Evolutionary conservation across 2,888 invertebrate genomes (phyloP).

Genomic region (Polydrusus pterygomalis): DNA sequence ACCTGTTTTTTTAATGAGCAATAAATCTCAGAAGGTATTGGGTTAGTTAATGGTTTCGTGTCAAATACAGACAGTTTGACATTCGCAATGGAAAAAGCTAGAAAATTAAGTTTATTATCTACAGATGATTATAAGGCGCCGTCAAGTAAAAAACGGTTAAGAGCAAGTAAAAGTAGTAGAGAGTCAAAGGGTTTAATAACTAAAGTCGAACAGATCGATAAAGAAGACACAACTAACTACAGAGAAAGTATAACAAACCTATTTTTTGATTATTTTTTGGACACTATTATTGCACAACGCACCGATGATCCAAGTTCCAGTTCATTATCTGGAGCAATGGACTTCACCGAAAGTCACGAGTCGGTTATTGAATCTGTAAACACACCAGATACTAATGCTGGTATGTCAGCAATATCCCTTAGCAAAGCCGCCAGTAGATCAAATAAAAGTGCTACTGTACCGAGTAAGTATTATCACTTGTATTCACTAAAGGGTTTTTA

Average conservation of each 20-base stretch:
- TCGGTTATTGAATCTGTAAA: neutral
- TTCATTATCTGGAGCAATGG: neutral
- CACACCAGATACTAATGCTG: neutral
- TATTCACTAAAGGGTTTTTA: no score
- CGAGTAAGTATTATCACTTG: neutral
- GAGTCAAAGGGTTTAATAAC: neutral
- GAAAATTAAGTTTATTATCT: neutral
- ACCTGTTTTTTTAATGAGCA: no score
- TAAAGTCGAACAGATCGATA: conserved; percentile 7
- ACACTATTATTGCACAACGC: conserved; percentile 54
- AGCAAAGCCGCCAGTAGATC: neutral
- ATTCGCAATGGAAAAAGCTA: neutral
- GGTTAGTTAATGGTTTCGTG: no score
- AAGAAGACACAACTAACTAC: conserved; percentile 49
- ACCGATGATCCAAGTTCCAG: neutral
- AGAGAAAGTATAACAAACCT: conserved; percentile 60
- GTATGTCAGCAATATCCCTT: neutral
- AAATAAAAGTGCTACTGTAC: neutral
- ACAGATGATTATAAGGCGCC: neutral
- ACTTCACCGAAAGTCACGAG: neutral
- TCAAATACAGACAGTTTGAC: neutral
- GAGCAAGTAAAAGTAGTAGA: conserved; percentile 1
- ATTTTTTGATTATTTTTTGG: conserved; percentile 61
- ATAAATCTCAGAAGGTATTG: no score
- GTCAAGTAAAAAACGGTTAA: neutral